Evolutionary conservation across 30 jellyfish, hydroid and myxozoan genomes (phyloP), one percentile per base, ranked within the genome.

Genomic region (Sanderia malayensis): DNA sequence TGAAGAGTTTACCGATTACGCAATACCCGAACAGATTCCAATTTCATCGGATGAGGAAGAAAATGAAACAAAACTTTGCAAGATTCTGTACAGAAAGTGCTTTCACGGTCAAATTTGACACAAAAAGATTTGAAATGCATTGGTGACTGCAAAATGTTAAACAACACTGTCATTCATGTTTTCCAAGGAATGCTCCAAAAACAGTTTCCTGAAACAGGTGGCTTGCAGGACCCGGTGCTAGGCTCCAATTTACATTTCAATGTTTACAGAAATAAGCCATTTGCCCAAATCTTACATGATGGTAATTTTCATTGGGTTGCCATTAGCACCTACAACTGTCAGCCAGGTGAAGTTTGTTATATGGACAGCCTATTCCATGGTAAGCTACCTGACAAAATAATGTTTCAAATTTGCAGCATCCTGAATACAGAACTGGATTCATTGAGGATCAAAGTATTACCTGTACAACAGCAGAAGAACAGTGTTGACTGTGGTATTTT

Each of bases 401-500:
- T 6, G 15, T 15, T 6, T 8, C 55, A 41, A 15, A 41, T 55
- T 6, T 61, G 73, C 73, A 7, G 53, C 20, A 20, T 61, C 47
- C 20, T 61, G 73, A 7, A 61, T 11, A 11, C 73, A 4, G 20
- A 7, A 28, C 9, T 11, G 22, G 3, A 53, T 4, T 7, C 20
- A 61, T 11, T 61, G 25, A 28, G 18, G 33, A 20, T 61, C 10
- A 21, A 61, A 28, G 46, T 61, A 8, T 3, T 22, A 2, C 21
- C 82, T 4, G 87, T 75, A 23, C 83, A 75, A 41, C 87, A 75
- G 44, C 87, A 77, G 46, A 13, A 33, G 2, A 27, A 27, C 26
- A 63, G 70, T n/a, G 79, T 55, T 1, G 85, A 72, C 44, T 77
- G 85, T 47, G 89, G 85, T 27, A 19, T 44, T 18, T 63, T 26